These are phyloP conservation scores for Cetoscarus ocellatus DNA, from an alignment of 2,797 vertebrate genomes.

Conservation along the genomic window DNA sequence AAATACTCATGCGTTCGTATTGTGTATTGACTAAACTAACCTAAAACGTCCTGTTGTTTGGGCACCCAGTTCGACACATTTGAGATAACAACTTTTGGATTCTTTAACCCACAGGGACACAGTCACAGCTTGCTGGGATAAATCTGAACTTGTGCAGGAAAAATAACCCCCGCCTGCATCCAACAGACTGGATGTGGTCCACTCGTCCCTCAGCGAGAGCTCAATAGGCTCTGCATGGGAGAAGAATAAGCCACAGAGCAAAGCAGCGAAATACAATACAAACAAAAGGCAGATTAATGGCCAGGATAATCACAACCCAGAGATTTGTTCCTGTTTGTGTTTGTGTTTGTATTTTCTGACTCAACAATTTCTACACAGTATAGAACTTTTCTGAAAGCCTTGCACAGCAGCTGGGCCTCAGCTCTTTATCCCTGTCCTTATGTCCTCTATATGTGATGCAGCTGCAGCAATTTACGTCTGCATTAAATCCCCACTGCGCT, in stretches of 20 bases:
- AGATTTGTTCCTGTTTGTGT: slow-evolving; percentile 61
- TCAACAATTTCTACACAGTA: slow-evolving; percentile 48
- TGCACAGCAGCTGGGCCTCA: slow-evolving; percentile 34
- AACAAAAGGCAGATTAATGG: slow-evolving; percentile 78
- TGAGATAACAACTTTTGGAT: slow-evolving; percentile 43
- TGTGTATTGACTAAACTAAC: slow-evolving; percentile 43
- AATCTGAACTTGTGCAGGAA: slow-evolving; percentile 49
- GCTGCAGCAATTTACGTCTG: slow-evolving; percentile 24
- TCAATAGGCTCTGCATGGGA: slow-evolving; percentile 43
- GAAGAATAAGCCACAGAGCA: slow-evolving; percentile 32
- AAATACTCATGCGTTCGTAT: slow-evolving; percentile 36
- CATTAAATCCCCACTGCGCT: slow-evolving; percentile 33
- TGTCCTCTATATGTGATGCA: slow-evolving; percentile 15
- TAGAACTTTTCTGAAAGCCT: slow-evolving; percentile 46
- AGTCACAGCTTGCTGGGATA: slow-evolving; percentile 45
- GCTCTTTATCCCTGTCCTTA: slow-evolving; percentile 28
- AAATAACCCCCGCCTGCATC: slow-evolving; percentile 46
- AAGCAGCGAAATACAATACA: slow-evolving; percentile 58
- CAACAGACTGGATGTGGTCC: slow-evolving; percentile 58
- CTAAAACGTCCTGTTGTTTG: slow-evolving; percentile 35
- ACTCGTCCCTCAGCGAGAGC: slow-evolving; percentile 51
- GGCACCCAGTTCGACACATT: slow-evolving; percentile 32
- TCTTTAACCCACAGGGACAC: slow-evolving; percentile 52
- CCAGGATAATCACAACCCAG: slow-evolving; percentile 60
- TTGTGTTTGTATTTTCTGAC: slow-evolving; percentile 58